These are phyloP conservation scores for Oplegnathus fasciatus DNA, from an alignment of 2,113 vertebrate species.

Conservation along the genomic window DNA sequence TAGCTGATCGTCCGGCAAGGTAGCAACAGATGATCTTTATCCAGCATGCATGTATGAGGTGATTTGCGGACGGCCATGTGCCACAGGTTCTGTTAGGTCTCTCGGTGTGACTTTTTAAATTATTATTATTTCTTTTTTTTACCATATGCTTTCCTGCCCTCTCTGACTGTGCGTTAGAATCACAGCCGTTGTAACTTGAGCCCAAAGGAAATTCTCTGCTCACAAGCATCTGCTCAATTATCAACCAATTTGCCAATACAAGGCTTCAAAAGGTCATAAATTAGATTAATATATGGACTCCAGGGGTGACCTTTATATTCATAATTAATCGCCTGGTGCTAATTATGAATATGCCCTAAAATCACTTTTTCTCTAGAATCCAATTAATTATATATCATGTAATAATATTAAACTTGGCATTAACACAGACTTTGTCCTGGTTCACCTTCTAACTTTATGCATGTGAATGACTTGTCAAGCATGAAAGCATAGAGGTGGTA, in stretches of 20 bases:
- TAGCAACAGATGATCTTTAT: conserved; percentile 19
- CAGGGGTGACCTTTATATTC: conserved; percentile 49
- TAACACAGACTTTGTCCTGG: conserved; percentile 20
- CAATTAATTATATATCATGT: conserved; percentile 13
- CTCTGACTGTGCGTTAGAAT: background rate
- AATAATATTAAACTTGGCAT: conserved; percentile 27
- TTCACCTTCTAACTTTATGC: conserved; percentile 31
- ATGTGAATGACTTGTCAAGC: background rate
- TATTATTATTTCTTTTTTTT: background rate
- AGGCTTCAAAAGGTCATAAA: conserved; percentile 56
- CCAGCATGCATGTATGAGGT: background rate
- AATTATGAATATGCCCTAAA: conserved; percentile 51
- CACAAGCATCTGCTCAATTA: conserved; percentile 43
- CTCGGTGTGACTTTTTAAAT: background rate
- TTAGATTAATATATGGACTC: conserved; percentile 47
- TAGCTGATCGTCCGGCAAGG: background rate
- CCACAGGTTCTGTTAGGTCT: background rate
- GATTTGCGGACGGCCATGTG: background rate
- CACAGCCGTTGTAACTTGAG: background rate
- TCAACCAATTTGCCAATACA: conserved; percentile 25
- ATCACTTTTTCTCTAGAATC: conserved; percentile 14
- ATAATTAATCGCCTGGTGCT: conserved; percentile 32
- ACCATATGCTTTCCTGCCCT: background rate
- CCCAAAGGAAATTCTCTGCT: conserved; percentile 13
- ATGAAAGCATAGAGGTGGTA: background rate